Conservation (phyloP, 2,888 invertebrate species). For the Pristionchus japonicus region DNA sequence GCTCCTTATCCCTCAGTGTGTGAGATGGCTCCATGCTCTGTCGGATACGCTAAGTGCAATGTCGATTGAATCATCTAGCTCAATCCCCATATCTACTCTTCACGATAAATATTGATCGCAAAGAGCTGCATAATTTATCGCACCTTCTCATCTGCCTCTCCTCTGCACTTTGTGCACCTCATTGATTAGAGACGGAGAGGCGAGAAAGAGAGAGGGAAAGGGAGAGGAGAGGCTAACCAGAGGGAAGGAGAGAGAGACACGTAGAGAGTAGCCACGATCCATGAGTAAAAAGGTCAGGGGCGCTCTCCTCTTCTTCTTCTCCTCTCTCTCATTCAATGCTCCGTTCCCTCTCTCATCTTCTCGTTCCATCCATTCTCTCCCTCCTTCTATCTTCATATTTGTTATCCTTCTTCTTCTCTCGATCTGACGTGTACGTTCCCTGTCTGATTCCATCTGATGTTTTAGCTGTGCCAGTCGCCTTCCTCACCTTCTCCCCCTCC, state of each 20-base stretch:
- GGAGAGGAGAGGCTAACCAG: not conserved
- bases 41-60: not conserved
- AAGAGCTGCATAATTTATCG: not conserved
- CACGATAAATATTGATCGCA: not conserved
- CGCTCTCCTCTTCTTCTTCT: not conserved
- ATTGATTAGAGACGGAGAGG: not conserved
- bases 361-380: not conserved
- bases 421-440: not conserved
- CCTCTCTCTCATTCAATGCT: not conserved
- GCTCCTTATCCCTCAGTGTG: not conserved
- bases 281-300: conserved; percentile 27
- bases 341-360: not conserved
- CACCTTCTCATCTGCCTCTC: not conserved
- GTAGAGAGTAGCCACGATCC: conserved; percentile 18
- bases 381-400: conserved; percentile 3
- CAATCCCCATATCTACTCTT: not conserved
- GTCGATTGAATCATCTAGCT: not conserved
- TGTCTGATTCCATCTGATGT: not conserved
- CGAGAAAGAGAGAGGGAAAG: not conserved
- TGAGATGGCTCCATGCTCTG: not conserved
- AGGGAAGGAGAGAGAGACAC: not conserved
- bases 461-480: not conserved
- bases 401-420: conserved; percentile 17
- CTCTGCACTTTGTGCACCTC: not conserved
- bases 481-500: not conserved